phyloP scores from a whole-genome alignment of 2,113 vertebrate genomes.

The Plestiodon gilberti region DNA sequence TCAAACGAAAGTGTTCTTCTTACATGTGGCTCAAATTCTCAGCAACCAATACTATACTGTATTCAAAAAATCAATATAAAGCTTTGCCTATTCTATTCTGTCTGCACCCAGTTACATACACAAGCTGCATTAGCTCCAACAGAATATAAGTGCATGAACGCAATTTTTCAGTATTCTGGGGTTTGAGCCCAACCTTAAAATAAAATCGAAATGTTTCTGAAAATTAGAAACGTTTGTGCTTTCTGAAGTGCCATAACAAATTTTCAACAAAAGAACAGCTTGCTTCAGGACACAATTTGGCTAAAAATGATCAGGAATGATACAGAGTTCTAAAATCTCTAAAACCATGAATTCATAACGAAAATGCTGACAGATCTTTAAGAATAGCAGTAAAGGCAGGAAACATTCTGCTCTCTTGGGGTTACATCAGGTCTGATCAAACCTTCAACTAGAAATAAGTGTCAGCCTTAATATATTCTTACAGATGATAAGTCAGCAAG shows the following conservation, averaged over 20 bases:
- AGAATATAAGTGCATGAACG: background rate
- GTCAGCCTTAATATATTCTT: constrained; percentile 34
- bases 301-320: constrained; percentile 43
- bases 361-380: constrained; percentile 50
- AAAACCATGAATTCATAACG: constrained; percentile 42
- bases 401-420: constrained; percentile 17
- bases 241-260: background rate
- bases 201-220: background rate
- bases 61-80: background rate
- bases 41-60: background rate
- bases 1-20: background rate
- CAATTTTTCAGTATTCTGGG: background rate
- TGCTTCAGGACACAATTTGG: constrained; percentile 11
- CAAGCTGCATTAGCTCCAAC: background rate
- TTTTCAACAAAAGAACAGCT: constrained; percentile 22
- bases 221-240: constrained; percentile 29
- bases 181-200: background rate
- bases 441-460: constrained; percentile 33
- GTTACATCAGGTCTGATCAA: constrained; percentile 20
- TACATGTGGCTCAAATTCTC: background rate
- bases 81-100: background rate
- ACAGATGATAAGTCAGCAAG: constrained; percentile 44
- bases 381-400: constrained; percentile 1
- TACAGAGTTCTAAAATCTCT: constrained; percentile 48
- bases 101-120: background rate